Evolutionary conservation across 2,888 invertebrate species (phyloP).

Genomic region (Bursaphelenchus okinawaensis): DNA sequence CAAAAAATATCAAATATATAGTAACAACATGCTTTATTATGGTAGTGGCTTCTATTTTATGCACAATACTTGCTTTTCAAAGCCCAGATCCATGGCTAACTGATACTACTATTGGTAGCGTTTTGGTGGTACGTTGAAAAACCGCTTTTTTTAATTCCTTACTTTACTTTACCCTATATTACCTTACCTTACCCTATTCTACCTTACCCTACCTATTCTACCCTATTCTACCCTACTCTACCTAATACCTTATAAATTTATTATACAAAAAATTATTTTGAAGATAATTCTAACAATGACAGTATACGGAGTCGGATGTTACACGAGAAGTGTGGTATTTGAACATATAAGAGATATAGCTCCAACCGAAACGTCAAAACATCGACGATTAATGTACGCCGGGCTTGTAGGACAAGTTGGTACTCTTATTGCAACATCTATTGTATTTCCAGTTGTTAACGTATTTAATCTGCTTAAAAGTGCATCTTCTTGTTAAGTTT

Average conservation of each 20-base stretch:
- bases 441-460: not conserved
- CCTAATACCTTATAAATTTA: too few relatives aligned
- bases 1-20: constrained; percentile 3
- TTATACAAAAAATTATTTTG: too few relatives aligned
- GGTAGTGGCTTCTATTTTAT: constrained; percentile 42
- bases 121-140: not conserved
- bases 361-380: not conserved
- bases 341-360: not conserved
- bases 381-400: not conserved
- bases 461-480: not conserved
- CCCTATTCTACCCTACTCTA: too few relatives aligned
- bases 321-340: not conserved
- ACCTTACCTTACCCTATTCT: not conserved
- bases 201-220: too few relatives aligned
- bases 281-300: not conserved
- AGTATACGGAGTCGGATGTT: not conserved
- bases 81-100: constrained; percentile 12
- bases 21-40: constrained; percentile 58
- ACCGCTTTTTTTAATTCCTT: not conserved
- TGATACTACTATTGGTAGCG: not conserved
- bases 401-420: not conserved
- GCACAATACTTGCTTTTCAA: constrained; percentile 11
- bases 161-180: not conserved
- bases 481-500: not conserved
- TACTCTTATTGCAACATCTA: not conserved